phyloP scores from a whole-genome alignment of 2,113 vertebrate species.

The Mesocricetus auratus region DNA sequence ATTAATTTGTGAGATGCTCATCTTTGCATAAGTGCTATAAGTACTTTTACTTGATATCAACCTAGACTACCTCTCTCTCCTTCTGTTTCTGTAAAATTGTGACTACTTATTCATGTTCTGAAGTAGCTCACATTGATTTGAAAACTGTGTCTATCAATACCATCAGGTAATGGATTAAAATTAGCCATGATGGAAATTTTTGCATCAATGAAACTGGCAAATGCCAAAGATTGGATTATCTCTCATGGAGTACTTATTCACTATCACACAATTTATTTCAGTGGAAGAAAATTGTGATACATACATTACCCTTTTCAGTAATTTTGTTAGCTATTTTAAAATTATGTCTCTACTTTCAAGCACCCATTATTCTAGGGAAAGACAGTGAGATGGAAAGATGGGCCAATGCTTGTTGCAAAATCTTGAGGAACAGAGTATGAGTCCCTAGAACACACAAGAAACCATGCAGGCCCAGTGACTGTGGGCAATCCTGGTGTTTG shows the following conservation, averaged over 20 bases:
- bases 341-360: constrained; percentile 71
- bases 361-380: constrained; percentile 75
- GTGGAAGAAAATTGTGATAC: background rate
- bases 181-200: background rate
- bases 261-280: background rate
- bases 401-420: background rate
- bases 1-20: background rate
- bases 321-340: constrained; percentile 24
- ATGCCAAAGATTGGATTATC: background rate
- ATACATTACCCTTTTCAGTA: background rate
- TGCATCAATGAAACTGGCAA: background rate
- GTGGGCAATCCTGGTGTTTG: too few relatives aligned
- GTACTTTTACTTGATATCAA: background rate
- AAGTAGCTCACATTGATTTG: background rate
- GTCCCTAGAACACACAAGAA: background rate
- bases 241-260: background rate
- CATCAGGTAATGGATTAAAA: background rate
- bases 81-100: background rate
- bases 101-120: background rate
- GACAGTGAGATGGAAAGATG: background rate
- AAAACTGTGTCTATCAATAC: background rate
- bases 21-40: background rate
- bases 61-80: background rate
- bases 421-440: background rate
- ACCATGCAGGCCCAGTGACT: too few relatives aligned